These are phyloP conservation scores for Panzeria rudis DNA, from an alignment of 2,888 invertebrate species.

Conservation along the genomic window DNA sequence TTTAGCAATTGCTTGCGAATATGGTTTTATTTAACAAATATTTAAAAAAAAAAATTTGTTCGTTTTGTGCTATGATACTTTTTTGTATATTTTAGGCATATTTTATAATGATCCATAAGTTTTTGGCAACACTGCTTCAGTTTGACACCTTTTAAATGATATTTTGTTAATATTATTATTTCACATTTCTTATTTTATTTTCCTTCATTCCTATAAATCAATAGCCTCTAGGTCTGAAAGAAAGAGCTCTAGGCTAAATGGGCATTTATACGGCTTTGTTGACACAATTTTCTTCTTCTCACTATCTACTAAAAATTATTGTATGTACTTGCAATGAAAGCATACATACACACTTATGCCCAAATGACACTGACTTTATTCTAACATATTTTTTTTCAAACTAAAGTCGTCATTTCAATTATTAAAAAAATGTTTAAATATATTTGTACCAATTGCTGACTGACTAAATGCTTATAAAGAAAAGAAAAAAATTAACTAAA, in stretches of 20 bases:
- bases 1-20: too few relatives aligned
- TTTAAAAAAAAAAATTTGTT: too few relatives aligned
- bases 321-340: background rate
- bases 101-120: too few relatives aligned
- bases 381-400: conserved; percentile 29
- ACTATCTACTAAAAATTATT: conserved; percentile 1
- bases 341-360: conserved; percentile 21
- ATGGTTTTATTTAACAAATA: too few relatives aligned
- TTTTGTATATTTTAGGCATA: too few relatives aligned
- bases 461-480: too few relatives aligned
- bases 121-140: background rate
- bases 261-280: conserved; percentile 74
- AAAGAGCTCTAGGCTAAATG: conserved; percentile 58
- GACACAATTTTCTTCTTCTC: conserved; percentile 71
- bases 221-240: conserved; percentile 33
- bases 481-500: background rate
- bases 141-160: conserved; percentile 41
- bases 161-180: conserved; percentile 12
- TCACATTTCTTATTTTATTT: background rate
- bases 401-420: conserved; percentile 22
- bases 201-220: conserved; percentile 28
- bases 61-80: too few relatives aligned
- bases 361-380: conserved; percentile 67
- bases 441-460: background rate
- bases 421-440: background rate